phyloP scores from a whole-genome alignment of 1,140 invertebrate genomes.

The Holotrichia oblita region DNA sequence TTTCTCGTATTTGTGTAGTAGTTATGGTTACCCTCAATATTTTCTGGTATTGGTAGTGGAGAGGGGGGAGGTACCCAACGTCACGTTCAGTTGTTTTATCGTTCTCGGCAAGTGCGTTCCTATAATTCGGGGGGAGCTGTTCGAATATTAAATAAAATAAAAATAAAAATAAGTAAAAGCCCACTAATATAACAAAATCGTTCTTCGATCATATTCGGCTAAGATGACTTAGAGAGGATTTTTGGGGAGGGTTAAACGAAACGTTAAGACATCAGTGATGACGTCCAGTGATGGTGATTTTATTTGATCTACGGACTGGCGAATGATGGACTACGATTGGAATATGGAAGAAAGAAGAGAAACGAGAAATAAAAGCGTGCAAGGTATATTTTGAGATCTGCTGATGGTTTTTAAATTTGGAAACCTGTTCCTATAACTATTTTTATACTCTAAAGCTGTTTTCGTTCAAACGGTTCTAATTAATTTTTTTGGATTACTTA shows the following conservation, averaged over 20 bases:
- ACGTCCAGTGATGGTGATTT: not conserved
- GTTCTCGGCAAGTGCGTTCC: conserved; percentile 5
- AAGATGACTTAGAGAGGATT: not conserved
- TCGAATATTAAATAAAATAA: not conserved
- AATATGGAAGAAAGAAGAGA: conserved; percentile 57
- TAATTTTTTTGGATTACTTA: not conserved
- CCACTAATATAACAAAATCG: not conserved
- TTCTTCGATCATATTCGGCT: not conserved
- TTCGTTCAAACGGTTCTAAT: not conserved
- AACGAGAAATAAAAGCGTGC: conserved; percentile 49
- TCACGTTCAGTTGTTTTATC: conserved; percentile 10
- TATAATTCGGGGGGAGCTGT: not conserved
- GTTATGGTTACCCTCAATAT: conserved; percentile 28
- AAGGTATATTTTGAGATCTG: conserved; percentile 48
- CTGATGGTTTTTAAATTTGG: not conserved
- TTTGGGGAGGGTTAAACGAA: not conserved
- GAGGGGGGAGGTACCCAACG: not conserved
- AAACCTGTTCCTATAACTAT: not conserved
- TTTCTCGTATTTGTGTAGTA: not conserved
- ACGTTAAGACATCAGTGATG: not conserved
- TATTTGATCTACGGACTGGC: not conserved
- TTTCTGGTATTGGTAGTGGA: too few species aligned
- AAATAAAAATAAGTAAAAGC: not conserved
- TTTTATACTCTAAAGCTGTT: not conserved
- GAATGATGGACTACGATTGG: conserved; percentile 57